A percentile compares a stretch with the other conserved stretches of the same genome.
Evolutionary conservation across 1,140 invertebrate species (phyloP).

Genomic region (Ips nitidus): DNA sequence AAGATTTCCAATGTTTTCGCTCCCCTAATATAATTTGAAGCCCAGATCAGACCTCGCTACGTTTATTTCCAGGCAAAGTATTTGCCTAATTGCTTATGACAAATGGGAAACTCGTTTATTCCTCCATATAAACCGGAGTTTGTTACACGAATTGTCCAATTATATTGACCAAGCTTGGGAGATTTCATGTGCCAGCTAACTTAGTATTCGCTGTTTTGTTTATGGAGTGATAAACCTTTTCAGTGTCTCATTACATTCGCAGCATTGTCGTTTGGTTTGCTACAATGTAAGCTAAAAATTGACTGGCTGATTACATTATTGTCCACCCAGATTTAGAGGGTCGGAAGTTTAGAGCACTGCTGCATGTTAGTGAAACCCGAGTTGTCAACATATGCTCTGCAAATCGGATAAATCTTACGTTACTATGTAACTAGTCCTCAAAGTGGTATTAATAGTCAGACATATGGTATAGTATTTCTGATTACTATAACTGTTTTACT

Average conservation of each 20-base stretch:
- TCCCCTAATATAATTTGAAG: constrained; percentile 36
- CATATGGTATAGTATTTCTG: too few species aligned
- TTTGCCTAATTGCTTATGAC: constrained; percentile 40
- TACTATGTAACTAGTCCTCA: too few species aligned
- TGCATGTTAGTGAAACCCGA: too few species aligned
- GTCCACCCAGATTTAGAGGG: too few species aligned
- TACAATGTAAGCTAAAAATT: too few species aligned
- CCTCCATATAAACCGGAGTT: constrained; percentile 29
- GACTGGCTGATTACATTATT: too few species aligned
- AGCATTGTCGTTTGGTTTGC: background rate
- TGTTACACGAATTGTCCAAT: constrained; percentile 34
- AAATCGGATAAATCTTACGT: too few species aligned
- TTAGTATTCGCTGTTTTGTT: constrained; percentile 38
- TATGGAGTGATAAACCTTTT: constrained; percentile 47
- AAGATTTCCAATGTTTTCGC: constrained; percentile 32
- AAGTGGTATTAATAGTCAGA: too few species aligned
- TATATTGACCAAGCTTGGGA: constrained; percentile 36
- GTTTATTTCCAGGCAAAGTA: constrained; percentile 33
- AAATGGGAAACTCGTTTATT: constrained; percentile 27
- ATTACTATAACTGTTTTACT: too few species aligned
- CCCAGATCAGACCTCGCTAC: constrained; percentile 18
- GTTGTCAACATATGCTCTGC: too few species aligned
- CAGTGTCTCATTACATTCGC: constrained; percentile 43
- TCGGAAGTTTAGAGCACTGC: too few species aligned
- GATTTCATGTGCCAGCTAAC: constrained; percentile 31